Conservation (phyloP, 2,113 vertebrate genomes). For the Xenopus borealis region DNA sequence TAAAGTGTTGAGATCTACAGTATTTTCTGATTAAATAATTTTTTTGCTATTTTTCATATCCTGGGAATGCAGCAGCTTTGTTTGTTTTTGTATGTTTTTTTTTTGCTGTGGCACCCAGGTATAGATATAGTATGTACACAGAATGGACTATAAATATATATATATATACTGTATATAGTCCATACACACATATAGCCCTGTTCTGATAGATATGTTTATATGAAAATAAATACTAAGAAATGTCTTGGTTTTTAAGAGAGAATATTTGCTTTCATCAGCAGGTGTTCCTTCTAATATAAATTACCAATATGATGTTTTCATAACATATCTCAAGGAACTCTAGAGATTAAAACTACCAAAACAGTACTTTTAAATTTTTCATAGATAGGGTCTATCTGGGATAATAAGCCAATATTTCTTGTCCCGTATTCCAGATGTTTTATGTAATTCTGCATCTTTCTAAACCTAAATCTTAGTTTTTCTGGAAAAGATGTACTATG, state of each 20-base stretch:
- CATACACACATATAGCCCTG: no score
- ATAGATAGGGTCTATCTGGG: conserved; percentile 87
- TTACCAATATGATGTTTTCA: conserved; percentile 92
- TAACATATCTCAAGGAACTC: conserved; percentile 85
- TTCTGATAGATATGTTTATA: no score
- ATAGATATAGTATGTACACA: no score
- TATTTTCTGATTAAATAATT: no score
- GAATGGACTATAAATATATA: no score
- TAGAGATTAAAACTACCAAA: conserved; percentile 91
- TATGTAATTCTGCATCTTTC: conserved; percentile 85
- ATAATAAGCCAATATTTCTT: conserved; percentile 95
- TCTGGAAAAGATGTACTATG: conserved; percentile 75
- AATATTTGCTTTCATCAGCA: conserved; percentile 86
- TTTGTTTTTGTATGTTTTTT: no score
- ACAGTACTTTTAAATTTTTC: conserved; percentile 97
- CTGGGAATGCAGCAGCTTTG: no score
- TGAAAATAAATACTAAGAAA: background rate
- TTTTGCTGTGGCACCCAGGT: no score
- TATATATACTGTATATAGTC: no score
- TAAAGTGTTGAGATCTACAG: no score
- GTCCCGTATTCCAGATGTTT: conserved; percentile 95
- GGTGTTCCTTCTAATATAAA: conserved; percentile 92
- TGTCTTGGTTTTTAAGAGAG: conserved; percentile 52
- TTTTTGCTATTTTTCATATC: no score
- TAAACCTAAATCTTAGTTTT: conserved; percentile 79